These are phyloP conservation scores for Siphonodentalium dalli DNA, from an alignment of 2,888 invertebrate species.

Conservation along the genomic window DNA sequence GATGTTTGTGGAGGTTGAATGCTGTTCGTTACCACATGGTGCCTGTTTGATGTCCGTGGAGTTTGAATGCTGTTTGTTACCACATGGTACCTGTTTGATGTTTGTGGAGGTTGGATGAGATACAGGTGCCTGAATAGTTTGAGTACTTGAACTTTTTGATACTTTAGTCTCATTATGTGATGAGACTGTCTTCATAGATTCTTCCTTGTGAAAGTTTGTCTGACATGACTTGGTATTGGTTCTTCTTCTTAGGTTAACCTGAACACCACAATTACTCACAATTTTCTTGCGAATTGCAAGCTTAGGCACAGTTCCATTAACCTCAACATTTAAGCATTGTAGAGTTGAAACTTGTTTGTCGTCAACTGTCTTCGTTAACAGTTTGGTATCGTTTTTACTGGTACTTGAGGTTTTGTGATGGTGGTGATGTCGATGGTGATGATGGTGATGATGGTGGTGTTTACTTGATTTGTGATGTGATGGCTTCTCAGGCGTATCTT, in stretches of 20 bases:
- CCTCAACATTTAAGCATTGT: slow-evolving; percentile 1
- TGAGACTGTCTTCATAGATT: neutral
- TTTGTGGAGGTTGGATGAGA: neutral
- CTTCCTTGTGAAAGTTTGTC: too few relatives aligned
- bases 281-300: slow-evolving; percentile 31
- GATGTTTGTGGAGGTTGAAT: too few relatives aligned
- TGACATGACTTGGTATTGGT: slow-evolving; percentile 45
- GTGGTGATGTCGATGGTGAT: slow-evolving; percentile 29
- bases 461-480: too few relatives aligned
- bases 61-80: neutral
- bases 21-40: too few relatives aligned
- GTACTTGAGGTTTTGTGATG: slow-evolving; percentile 23
- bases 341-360: slow-evolving; percentile 24
- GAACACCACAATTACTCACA: slow-evolving; percentile 48
- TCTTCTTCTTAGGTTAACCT: slow-evolving; percentile 42
- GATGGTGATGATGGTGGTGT: slow-evolving; percentile 29
- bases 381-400: slow-evolving; percentile 31
- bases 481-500: too few relatives aligned
- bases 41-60: too few relatives aligned
- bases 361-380: slow-evolving; percentile 9
- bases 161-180: slow-evolving; percentile 1
- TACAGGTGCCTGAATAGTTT: slow-evolving; percentile 11
- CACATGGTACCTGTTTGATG: too few relatives aligned
- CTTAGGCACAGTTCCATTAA: slow-evolving; percentile 5
- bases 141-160: slow-evolving; percentile 9